Evolutionary conservation across 2,888 invertebrate genomes (phyloP).

Genomic region (Mantis religiosa): DNA sequence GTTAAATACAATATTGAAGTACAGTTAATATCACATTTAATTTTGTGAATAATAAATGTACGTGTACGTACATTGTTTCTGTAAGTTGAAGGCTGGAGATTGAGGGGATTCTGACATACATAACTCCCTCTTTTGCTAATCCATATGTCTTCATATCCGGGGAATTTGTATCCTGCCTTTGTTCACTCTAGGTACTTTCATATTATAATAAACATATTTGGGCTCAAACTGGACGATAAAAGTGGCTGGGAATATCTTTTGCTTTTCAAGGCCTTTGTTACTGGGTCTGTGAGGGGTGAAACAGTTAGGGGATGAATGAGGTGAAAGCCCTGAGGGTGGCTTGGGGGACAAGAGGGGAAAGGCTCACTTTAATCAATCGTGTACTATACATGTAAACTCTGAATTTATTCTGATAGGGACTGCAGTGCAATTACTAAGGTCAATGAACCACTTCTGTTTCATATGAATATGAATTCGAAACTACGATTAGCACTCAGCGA

Average conservation of each 20-base stretch:
- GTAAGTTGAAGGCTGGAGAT: too few species aligned
- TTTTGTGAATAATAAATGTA: too few species aligned
- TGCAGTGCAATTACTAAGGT: not conserved
- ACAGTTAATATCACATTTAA: too few species aligned
- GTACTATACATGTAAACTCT: conserved; percentile 10
- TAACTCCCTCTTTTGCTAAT: not conserved
- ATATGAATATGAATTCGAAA: too few species aligned
- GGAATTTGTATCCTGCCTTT: not conserved
- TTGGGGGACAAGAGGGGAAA: not conserved
- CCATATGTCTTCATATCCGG: not conserved
- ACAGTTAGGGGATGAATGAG: conserved; percentile 20
- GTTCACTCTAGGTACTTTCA: not conserved
- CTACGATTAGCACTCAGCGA: too few species aligned
- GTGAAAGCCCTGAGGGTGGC: not conserved
- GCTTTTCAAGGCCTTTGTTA: conserved; percentile 27
- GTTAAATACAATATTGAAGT: too few species aligned
- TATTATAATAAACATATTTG: not conserved
- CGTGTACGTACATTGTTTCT: too few species aligned
- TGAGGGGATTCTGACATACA: too few species aligned
- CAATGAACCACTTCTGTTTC: not conserved
- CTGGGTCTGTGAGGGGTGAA: conserved; percentile 16
- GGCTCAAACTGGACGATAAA: not conserved
- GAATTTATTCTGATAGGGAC: not conserved
- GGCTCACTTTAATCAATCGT: conserved; percentile 25
- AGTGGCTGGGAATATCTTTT: conserved; percentile 20